phyloP scores from a whole-genome alignment of 2,888 invertebrate species.

The Lasioglossum morio region DNA sequence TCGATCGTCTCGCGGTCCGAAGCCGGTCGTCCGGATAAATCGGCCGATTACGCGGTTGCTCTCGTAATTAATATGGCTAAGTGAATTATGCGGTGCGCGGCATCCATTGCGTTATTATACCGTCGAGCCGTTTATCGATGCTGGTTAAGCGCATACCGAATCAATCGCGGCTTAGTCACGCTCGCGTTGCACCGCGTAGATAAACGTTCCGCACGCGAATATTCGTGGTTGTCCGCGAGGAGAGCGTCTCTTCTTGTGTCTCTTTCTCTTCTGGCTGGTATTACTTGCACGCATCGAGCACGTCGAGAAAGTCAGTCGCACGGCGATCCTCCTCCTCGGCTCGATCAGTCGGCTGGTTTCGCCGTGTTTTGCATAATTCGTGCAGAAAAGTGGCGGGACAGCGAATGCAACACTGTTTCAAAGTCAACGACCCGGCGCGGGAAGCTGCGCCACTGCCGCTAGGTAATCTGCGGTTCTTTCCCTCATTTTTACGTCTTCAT shows the following conservation, averaged over 20 bases:
- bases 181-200: constrained; percentile 30
- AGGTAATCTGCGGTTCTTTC: neutral
- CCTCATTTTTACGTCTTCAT: neutral
- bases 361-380: constrained; percentile 69
- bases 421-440: constrained; percentile 1
- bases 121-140: constrained; percentile 7
- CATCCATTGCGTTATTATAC: constrained; percentile 9
- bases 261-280: neutral
- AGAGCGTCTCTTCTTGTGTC: neutral
- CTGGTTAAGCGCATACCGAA: constrained; percentile 24
- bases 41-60: neutral
- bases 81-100: neutral
- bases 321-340: neutral
- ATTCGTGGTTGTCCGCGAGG: neutral
- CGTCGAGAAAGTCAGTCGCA: neutral
- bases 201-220: constrained; percentile 21
- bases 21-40: too few species aligned
- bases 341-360: constrained; percentile 51
- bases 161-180: constrained; percentile 27
- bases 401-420: constrained; percentile 22
- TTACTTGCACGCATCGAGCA: constrained; percentile 1
- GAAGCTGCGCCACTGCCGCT: neutral
- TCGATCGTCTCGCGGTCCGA: neutral
- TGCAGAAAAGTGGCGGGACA: constrained; percentile 46
- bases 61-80: neutral